phyloP scores from a whole-genome alignment of 2,888 invertebrate species.

The Pammene aurita region DNA sequence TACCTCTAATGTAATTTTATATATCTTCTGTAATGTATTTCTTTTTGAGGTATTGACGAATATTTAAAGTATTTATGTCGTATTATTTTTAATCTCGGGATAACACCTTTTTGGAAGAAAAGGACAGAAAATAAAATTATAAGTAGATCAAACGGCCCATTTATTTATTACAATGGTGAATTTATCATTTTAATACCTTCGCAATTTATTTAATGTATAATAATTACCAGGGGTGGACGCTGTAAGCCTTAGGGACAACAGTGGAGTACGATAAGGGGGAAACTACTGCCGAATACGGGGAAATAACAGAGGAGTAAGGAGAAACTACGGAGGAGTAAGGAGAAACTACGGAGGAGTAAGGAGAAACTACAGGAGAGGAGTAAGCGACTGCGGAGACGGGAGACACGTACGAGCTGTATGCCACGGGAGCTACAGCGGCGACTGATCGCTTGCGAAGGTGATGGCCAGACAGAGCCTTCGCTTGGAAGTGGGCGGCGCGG shows the following conservation, averaged over 20 bases:
- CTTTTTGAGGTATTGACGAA: too few species aligned
- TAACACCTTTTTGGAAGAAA: background rate
- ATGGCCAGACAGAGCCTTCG: constrained; percentile 73
- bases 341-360: constrained; percentile 49
- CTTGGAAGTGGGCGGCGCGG: constrained; percentile 74
- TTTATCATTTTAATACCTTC: background rate
- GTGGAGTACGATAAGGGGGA: constrained; percentile 34
- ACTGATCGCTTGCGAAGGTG: constrained; percentile 67
- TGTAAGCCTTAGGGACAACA: constrained; percentile 60
- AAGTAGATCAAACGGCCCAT: constrained; percentile 25
- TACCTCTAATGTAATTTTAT: too few species aligned
- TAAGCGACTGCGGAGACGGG: constrained; percentile 58
- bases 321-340: constrained; percentile 54
- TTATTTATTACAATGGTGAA: constrained; percentile 25
- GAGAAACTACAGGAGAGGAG: constrained; percentile 46
- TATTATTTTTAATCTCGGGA: too few species aligned
- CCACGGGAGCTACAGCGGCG: constrained; percentile 47
- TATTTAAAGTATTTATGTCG: too few species aligned
- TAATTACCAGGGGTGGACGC: constrained; percentile 68
- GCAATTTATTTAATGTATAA: background rate
- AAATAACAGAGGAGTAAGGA: constrained; percentile 52
- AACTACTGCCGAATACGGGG: constrained; percentile 50
- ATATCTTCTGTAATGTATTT: too few species aligned
- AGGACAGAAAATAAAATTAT: background rate
- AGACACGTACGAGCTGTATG: constrained; percentile 62